phyloP scores from a whole-genome alignment of 2,888 invertebrate genomes.

The Pimpla rufipes region DNA sequence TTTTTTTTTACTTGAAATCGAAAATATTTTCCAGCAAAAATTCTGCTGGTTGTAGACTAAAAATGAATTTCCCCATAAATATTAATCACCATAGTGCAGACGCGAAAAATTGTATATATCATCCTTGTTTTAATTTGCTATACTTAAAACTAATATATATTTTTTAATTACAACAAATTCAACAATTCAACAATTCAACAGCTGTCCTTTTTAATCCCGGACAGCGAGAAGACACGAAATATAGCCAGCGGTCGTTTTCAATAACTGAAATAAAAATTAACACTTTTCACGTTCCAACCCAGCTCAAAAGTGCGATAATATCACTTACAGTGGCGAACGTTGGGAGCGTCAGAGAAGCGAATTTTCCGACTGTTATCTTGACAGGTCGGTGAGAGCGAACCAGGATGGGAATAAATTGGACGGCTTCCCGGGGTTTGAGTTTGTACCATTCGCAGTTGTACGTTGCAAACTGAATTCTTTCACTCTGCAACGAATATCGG shows the following conservation, averaged over 20 bases:
- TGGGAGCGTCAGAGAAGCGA: constrained; percentile 39
- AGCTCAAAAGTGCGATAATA: neutral
- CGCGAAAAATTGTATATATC: no score
- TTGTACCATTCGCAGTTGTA: constrained; percentile 55
- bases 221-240: constrained; percentile 58
- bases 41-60: no score
- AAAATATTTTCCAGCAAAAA: no score
- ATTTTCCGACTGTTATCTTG: constrained; percentile 55
- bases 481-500: constrained; percentile 31
- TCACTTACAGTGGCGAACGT: constrained; percentile 53
- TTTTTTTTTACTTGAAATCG: no score
- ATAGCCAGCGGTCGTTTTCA: constrained; percentile 50
- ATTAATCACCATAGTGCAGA: no score
- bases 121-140: no score
- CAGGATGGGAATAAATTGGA: constrained; percentile 41
- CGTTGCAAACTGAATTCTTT: constrained; percentile 39
- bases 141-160: no score
- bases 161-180: no score
- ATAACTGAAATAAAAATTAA: constrained; percentile 24
- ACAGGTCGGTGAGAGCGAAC: constrained; percentile 50
- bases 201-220: neutral
- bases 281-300: neutral
- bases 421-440: constrained; percentile 32
- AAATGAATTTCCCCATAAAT: no score
- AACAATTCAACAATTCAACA: neutral